Conservation (phyloP, 2,113 vertebrate genomes). For the Esox niger region DNA sequence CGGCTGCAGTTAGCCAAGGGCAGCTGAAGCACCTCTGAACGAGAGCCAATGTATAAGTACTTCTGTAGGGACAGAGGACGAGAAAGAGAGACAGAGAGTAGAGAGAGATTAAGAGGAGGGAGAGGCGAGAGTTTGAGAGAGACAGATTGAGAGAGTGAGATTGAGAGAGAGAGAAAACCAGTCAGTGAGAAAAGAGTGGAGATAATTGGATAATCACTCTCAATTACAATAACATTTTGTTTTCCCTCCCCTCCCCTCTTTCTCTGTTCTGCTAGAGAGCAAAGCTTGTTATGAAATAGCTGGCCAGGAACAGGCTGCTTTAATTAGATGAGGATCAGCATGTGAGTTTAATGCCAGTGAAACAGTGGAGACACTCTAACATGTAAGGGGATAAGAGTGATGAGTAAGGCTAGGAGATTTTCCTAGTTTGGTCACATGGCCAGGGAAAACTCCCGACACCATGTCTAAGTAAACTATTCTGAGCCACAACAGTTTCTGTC, state of each 20-base stretch:
- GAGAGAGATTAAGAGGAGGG: neutral
- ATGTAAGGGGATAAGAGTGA: too few species aligned
- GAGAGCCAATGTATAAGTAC: constrained; percentile 89
- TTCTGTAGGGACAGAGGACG: constrained; percentile 67
- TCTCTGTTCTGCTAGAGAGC: constrained; percentile 55
- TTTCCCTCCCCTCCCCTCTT: constrained; percentile 26
- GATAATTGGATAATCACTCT: constrained; percentile 71
- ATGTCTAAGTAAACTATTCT: too few species aligned
- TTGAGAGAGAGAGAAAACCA: neutral
- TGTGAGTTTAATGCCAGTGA: constrained; percentile 14
- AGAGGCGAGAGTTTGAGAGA: constrained; percentile 2
- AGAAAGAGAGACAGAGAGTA: neutral
- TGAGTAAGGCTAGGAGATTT: too few species aligned
- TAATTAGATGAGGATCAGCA: constrained; percentile 62
- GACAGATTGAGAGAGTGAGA: constrained; percentile 3
- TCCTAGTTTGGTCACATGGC: too few species aligned
- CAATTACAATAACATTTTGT: constrained; percentile 66
- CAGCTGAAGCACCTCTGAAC: constrained; percentile 85
- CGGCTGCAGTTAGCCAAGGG: constrained; percentile 88
- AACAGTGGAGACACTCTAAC: constrained; percentile 19
- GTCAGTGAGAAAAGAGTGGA: neutral
- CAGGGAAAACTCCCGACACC: too few species aligned
- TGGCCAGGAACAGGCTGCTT: constrained; percentile 49
- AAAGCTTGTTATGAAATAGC: constrained; percentile 58
- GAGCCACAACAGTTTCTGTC: too few species aligned